Evolutionary conservation across 2,113 vertebrate species (phyloP).

Genomic region (Callionymus lyra): DNA sequence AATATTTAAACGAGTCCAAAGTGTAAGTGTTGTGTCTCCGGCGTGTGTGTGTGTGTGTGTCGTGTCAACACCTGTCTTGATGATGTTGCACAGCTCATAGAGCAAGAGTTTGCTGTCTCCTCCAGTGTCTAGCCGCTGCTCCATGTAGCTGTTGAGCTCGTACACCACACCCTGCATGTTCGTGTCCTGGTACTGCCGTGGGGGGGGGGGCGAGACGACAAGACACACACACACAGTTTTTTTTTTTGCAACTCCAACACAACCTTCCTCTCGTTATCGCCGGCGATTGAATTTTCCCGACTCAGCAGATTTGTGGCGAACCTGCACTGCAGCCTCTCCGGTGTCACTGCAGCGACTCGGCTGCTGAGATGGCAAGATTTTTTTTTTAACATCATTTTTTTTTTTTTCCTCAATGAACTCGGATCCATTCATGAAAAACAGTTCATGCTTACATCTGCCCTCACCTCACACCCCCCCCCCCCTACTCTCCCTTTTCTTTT

Average conservation of each 20-base stretch:
- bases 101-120: slow-evolving; percentile 93
- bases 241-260: neutral
- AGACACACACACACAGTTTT: slow-evolving; percentile 31
- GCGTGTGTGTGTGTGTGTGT: too few species aligned
- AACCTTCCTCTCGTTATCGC: slow-evolving; percentile 1
- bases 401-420: slow-evolving; percentile 14
- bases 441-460: slow-evolving; percentile 27
- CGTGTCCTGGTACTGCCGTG: slow-evolving; percentile 88
- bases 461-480: slow-evolving; percentile 10
- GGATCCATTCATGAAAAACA: slow-evolving; percentile 36
- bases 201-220: too few species aligned
- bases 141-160: slow-evolving; percentile 93
- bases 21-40: too few species aligned
- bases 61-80: slow-evolving; percentile 77
- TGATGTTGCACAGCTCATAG: slow-evolving; percentile 91
- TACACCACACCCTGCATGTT: slow-evolving; percentile 97
- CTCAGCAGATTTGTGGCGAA: too few species aligned
- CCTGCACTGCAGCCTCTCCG: too few species aligned
- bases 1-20: too few species aligned
- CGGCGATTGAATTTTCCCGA: too few species aligned
- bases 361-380: slow-evolving; percentile 4
- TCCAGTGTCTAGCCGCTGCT: slow-evolving; percentile 85
- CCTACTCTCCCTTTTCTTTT: too few species aligned
- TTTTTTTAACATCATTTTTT: too few species aligned
- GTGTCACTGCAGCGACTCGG: neutral